Percentiles rank a stretch among this genome's conserved stretches.
Evolutionary conservation across 1,140 invertebrate genomes (phyloP).

Genomic region (Ceratitis capitata): DNA sequence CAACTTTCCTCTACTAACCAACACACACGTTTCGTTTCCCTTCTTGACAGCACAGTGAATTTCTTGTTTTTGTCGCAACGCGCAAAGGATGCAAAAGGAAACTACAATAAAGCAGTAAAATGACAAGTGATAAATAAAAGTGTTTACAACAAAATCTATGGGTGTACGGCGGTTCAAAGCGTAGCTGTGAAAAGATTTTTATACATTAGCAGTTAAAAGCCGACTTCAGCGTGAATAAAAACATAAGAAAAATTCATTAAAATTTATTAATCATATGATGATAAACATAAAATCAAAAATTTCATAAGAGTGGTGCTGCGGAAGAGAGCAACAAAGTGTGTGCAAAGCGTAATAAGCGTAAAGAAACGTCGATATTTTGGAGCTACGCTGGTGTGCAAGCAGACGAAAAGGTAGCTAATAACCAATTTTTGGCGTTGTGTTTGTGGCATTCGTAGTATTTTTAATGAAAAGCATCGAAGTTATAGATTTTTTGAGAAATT

Average conservation of each 20-base stretch:
- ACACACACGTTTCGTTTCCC: not conserved
- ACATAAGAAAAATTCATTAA: not conserved
- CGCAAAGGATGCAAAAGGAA: not conserved
- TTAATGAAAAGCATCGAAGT: not conserved
- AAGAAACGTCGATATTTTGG: slow-evolving; percentile 20
- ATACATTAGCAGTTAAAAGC: slow-evolving; percentile 3
- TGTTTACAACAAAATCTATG: slow-evolving; percentile 31
- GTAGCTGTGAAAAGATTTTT: slow-evolving; percentile 6
- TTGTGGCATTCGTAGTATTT: not conserved
- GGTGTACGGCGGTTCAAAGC: not conserved
- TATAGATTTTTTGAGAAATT: too few species aligned
- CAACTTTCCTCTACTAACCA: not conserved
- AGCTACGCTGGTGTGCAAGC: not conserved
- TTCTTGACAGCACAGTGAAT: slow-evolving; percentile 3
- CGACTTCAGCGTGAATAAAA: not conserved
- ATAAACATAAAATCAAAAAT: not conserved
- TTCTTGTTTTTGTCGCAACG: slow-evolving; percentile 16
- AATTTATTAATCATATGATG: too few species aligned
- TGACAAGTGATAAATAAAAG: slow-evolving; percentile 10
- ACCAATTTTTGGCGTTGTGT: not conserved
- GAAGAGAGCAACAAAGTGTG: not conserved
- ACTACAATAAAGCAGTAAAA: not conserved
- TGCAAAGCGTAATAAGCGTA: not conserved
- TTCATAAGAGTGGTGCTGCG: not conserved
- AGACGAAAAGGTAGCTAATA: slow-evolving; percentile 1